Evolutionary conservation across 2,113 vertebrate species (phyloP).

Genomic region (Penelope pileata): DNA sequence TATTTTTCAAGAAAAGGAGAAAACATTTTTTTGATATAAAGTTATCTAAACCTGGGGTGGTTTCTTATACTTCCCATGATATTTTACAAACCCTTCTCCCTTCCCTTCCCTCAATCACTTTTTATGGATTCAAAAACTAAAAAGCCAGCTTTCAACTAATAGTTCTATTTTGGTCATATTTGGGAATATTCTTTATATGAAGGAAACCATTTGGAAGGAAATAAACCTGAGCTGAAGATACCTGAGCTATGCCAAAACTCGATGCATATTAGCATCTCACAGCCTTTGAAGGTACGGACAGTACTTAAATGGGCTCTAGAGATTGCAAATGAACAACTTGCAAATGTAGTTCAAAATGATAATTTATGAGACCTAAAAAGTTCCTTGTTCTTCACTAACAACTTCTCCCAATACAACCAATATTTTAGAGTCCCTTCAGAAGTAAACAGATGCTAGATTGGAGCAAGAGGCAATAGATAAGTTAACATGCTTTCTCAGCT

Average conservation of each 20-base stretch:
- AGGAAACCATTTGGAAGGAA: not conserved
- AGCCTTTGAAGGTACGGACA: not conserved
- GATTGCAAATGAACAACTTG: too few relatives aligned
- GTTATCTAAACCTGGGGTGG: not conserved
- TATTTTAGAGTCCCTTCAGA: not conserved
- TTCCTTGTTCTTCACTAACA: not conserved
- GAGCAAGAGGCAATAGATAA: not conserved
- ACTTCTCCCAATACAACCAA: not conserved
- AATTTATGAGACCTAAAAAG: not conserved
- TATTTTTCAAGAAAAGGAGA: not conserved
- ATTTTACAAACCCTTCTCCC: not conserved
- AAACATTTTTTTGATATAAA: not conserved
- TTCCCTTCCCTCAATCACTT: not conserved
- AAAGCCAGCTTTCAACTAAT: not conserved
- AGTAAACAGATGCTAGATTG: not conserved
- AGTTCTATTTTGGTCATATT: not conserved
- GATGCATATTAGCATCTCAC: not conserved
- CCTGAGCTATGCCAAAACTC: not conserved
- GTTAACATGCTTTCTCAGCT: not conserved
- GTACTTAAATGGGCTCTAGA: not conserved
- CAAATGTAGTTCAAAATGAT: not conserved
- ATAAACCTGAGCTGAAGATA: not conserved
- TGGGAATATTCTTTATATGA: not conserved
- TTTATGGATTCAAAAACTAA: not conserved
- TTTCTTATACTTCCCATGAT: not conserved